These are phyloP conservation scores for Lypha dubia DNA, from an alignment of 2,888 invertebrate genomes.

Conservation along the genomic window DNA sequence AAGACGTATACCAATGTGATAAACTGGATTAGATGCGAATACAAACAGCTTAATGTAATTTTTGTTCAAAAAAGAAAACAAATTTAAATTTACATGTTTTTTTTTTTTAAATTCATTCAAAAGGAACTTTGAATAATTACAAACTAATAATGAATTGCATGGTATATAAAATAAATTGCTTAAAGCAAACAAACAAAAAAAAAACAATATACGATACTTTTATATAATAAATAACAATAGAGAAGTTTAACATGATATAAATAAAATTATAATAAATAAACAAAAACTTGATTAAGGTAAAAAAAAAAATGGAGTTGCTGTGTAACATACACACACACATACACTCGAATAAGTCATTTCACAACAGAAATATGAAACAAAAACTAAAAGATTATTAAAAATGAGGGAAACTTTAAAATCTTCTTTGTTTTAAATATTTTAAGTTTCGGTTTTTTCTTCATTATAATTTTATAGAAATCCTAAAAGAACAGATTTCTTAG, in stretches of 20 bases:
- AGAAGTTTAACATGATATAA: slow-evolving; percentile 38
- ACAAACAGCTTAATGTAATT: slow-evolving; percentile 54
- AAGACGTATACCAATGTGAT: slow-evolving; percentile 84
- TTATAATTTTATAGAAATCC: background rate
- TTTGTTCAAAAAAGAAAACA: slow-evolving; percentile 34
- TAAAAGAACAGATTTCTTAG: slow-evolving; percentile 66
- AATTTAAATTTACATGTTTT: slow-evolving; percentile 41
- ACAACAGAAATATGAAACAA: background rate
- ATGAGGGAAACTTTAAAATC: background rate
- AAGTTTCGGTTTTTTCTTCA: background rate
- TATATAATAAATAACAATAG: slow-evolving; percentile 27
- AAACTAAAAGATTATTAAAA: background rate
- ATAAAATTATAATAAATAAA: background rate
- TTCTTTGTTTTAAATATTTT: background rate
- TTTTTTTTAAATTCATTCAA: slow-evolving; percentile 35
- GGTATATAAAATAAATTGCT: slow-evolving; percentile 31
- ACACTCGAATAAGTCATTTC: slow-evolving; percentile 35
- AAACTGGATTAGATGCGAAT: slow-evolving; percentile 74
- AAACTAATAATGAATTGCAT: slow-evolving; percentile 41
- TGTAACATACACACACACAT: background rate
- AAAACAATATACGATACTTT: slow-evolving; percentile 18
- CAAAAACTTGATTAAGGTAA: background rate
- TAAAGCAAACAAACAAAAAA: slow-evolving; percentile 42
- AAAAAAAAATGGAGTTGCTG: background rate
- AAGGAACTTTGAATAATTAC: slow-evolving; percentile 16